These are phyloP conservation scores for Periophthalmus magnuspinnatus DNA, from an alignment of 2,797 vertebrate species.

Conservation along the genomic window DNA sequence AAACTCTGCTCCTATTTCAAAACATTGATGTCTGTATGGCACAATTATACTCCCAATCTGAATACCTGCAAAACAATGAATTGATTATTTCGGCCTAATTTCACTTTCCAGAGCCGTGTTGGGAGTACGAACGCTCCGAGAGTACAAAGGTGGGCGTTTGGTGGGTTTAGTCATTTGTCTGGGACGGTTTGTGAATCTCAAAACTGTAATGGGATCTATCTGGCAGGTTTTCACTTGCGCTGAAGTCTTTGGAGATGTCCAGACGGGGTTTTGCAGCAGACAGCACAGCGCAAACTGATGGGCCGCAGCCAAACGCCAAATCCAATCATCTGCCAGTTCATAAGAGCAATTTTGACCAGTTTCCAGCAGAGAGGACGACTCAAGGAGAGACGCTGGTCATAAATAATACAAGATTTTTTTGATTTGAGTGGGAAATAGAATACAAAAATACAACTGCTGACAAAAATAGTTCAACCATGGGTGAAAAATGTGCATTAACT, in stretches of 20 bases:
- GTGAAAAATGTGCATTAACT: no score
- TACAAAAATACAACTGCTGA: neutral
- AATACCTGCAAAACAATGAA: neutral
- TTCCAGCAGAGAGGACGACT: slow-evolving; percentile 13
- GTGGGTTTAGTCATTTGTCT: slow-evolving; percentile 1
- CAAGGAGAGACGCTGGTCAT: slow-evolving; percentile 4
- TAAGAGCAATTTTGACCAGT: slow-evolving; percentile 13
- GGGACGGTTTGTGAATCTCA: slow-evolving; percentile 12
- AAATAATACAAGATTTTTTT: neutral
- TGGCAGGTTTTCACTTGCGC: slow-evolving; percentile 32
- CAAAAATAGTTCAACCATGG: neutral
- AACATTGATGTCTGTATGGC: neutral
- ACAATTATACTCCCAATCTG: neutral
- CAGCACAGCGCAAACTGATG: slow-evolving; percentile 23
- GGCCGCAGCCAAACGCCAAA: slow-evolving; percentile 29
- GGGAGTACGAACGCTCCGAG: slow-evolving; percentile 4
- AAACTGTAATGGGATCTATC: slow-evolving; percentile 35
- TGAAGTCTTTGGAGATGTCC: slow-evolving; percentile 36
- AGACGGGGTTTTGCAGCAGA: slow-evolving; percentile 17
- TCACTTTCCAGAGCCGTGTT: neutral
- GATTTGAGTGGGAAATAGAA: neutral
- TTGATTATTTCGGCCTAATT: neutral
- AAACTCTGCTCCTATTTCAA: neutral
- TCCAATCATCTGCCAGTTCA: slow-evolving; percentile 40
- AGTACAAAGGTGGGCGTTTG: neutral